These are phyloP conservation scores for Maniola jurtina DNA, from an alignment of 1,140 invertebrate species.

Conservation along the genomic window DNA sequence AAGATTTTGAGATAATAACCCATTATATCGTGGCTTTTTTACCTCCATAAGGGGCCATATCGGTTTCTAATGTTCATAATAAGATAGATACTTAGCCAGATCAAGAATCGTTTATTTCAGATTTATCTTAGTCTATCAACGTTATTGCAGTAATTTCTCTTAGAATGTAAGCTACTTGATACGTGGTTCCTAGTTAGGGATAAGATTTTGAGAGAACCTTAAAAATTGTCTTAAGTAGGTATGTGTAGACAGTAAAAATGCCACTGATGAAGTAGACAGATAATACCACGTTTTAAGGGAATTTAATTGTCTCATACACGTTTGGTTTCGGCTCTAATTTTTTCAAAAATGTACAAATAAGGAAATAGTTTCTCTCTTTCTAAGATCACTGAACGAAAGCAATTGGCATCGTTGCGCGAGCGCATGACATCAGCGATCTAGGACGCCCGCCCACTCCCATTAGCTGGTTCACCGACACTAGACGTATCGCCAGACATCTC, in stretches of 20 bases:
- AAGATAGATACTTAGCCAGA: not conserved
- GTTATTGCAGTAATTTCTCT: too few species aligned
- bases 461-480: slow-evolving; percentile 31
- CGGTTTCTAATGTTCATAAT: slow-evolving; percentile 5
- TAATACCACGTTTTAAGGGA: too few species aligned
- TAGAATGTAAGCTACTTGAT: too few species aligned
- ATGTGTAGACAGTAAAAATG: too few species aligned
- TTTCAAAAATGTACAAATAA: not conserved
- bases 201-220: too few species aligned
- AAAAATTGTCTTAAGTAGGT: too few species aligned
- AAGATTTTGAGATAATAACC: slow-evolving; percentile 13
- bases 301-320: too few species aligned
- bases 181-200: too few species aligned
- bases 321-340: too few species aligned
- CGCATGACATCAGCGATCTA: slow-evolving; percentile 48
- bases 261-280: too few species aligned
- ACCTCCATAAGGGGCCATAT: not conserved
- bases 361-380: slow-evolving; percentile 2
- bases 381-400: slow-evolving; percentile 18
- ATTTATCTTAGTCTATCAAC: not conserved
- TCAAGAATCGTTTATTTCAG: not conserved
- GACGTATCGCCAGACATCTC: slow-evolving; percentile 22
- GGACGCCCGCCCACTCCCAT: slow-evolving; percentile 51
- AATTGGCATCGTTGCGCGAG: slow-evolving; percentile 27
- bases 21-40: slow-evolving; percentile 6